A percentile compares a stretch with the other conserved stretches of the same genome.
phyloP scores from a whole-genome alignment of 2,888 invertebrate genomes.

The Hermaeophaga mercurialis region DNA sequence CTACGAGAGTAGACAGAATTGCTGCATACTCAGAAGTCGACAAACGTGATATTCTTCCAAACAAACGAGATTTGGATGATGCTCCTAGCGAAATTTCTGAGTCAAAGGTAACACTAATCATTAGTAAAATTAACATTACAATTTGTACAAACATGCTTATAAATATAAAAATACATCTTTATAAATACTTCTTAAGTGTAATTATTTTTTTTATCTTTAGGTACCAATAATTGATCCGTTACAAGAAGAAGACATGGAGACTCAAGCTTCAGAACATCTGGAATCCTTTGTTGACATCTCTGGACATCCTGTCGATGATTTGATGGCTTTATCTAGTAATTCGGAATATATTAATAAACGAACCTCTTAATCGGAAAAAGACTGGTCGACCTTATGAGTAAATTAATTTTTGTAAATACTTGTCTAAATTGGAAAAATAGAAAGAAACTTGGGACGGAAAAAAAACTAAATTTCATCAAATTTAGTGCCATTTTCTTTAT shows the following conservation, averaged over 20 bases:
- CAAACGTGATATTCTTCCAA: constrained; percentile 16
- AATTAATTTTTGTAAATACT: constrained; percentile 22
- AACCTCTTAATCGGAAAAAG: constrained; percentile 46
- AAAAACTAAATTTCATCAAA: background rate
- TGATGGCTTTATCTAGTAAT: constrained; percentile 31
- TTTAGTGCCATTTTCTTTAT: constrained; percentile 10
- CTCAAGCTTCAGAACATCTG: constrained; percentile 33
- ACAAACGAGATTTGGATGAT: constrained; percentile 39
- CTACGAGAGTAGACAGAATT: constrained; percentile 49
- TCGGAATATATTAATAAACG: constrained; percentile 33
- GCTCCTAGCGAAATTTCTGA: constrained; percentile 46
- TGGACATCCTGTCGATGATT: constrained; percentile 38
- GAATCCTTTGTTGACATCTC: constrained; percentile 30
- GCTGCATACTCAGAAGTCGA: constrained; percentile 42
- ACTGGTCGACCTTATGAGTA: constrained; percentile 41
- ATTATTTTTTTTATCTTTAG: no score
- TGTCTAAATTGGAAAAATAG: background rate
- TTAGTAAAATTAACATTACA: no score
- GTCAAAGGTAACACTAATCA: constrained; percentile 32
- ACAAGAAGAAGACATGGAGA: constrained; percentile 35
- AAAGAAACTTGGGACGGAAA: background rate
- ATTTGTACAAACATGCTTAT: no score
- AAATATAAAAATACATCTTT: no score
- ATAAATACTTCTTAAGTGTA: no score
- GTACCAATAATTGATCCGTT: constrained; percentile 30